A percentile compares a stretch with the other conserved stretches of the same genome.
These are phyloP conservation scores for Lepus timidus DNA, from an alignment of 2,113 vertebrate genomes.

Conservation along the genomic window DNA sequence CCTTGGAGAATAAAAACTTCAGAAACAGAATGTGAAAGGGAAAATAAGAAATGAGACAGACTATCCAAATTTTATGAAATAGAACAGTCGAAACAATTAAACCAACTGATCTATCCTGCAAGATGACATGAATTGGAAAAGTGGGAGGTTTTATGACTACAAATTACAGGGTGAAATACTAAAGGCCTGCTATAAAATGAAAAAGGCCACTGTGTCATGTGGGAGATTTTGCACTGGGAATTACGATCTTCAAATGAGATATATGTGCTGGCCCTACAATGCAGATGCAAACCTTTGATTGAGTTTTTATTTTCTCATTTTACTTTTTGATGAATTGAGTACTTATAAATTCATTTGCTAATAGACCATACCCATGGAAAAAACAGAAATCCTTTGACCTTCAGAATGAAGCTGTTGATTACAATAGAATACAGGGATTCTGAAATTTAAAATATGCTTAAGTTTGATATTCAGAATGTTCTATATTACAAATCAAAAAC, in stretches of 20 bases:
- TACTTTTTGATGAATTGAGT: constrained; percentile 34
- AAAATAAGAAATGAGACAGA: constrained; percentile 21
- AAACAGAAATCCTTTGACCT: neutral
- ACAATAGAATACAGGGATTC: neutral
- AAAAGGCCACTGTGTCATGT: neutral
- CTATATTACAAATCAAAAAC: neutral
- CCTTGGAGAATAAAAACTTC: neutral
- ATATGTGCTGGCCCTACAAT: neutral
- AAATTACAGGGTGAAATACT: neutral
- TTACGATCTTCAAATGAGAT: neutral
- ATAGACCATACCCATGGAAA: neutral
- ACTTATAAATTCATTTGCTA: constrained; percentile 34
- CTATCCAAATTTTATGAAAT: constrained; percentile 17
- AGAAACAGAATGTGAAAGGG: neutral
- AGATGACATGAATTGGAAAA: neutral
- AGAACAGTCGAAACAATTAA: neutral
- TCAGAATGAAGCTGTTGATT: neutral
- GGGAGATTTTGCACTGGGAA: neutral
- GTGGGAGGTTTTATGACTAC: neutral
- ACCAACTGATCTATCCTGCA: neutral
- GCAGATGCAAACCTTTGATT: neutral
- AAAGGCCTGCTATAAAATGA: neutral
- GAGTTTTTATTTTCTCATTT: constrained; percentile 48
- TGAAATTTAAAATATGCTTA: constrained; percentile 4
- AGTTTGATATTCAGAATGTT: neutral